These are phyloP conservation scores for Caprella mutica DNA, from an alignment of 2,888 invertebrate species.

Conservation along the genomic window DNA sequence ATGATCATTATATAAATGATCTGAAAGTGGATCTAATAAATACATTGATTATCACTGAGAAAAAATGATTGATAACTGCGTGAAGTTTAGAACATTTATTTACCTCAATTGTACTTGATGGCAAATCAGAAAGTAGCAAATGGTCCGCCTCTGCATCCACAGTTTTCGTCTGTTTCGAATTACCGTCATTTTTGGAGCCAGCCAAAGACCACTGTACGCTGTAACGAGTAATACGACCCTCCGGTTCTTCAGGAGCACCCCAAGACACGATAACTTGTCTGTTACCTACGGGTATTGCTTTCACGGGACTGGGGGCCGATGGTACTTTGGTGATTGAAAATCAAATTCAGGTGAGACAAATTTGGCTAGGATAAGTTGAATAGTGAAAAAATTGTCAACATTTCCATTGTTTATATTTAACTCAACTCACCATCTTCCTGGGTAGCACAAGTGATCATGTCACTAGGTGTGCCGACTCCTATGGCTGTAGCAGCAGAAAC, in stretches of 20 bases:
- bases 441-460: slow-evolving; percentile 16
- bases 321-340: slow-evolving; percentile 11
- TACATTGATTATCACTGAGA: too few relatives aligned
- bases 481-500: slow-evolving; percentile 21
- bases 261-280: slow-evolving; percentile 22
- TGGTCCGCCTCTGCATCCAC: slow-evolving; percentile 17
- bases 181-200: not conserved
- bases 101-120: slow-evolving; percentile 1
- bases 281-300: slow-evolving; percentile 23
- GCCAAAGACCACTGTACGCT: slow-evolving; percentile 20
- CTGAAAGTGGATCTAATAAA: too few relatives aligned
- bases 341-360: too few relatives aligned
- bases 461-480: slow-evolving; percentile 15
- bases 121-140: slow-evolving; percentile 19
- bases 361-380: too few relatives aligned
- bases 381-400: too few relatives aligned
- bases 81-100: too few relatives aligned
- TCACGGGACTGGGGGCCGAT: slow-evolving; percentile 13
- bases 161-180: slow-evolving; percentile 13
- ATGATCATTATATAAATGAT: too few relatives aligned
- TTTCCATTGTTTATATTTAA: too few relatives aligned
- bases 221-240: slow-evolving; percentile 24
- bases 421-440: slow-evolving; percentile 20
- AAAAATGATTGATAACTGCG: too few relatives aligned
- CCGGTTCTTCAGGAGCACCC: slow-evolving; percentile 16